Conservation (phyloP, 2,888 invertebrate species). For the Drosophila borborema region DNA sequence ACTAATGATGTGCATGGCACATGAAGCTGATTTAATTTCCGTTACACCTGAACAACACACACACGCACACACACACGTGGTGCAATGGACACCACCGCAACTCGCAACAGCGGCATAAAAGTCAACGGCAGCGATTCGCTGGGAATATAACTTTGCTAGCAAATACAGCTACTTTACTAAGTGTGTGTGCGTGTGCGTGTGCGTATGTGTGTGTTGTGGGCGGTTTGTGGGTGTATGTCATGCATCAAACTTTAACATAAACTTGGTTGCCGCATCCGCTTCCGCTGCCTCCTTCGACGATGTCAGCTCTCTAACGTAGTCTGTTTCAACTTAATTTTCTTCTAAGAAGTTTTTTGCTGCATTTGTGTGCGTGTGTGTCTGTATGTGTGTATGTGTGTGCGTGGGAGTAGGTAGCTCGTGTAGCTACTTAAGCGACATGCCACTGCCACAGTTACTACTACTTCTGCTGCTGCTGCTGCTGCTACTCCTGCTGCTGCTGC, state of each 20-base stretch:
- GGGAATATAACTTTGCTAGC: conserved; percentile 56
- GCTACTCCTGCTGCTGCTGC: conserved; percentile 37
- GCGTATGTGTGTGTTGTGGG: conserved; percentile 20
- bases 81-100: conserved; percentile 70
- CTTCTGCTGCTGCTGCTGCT: conserved; percentile 36
- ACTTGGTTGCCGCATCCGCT: conserved; percentile 76
- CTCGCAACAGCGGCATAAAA: conserved; percentile 66
- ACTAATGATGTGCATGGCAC: conserved; percentile 76
- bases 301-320: conserved; percentile 44
- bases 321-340: conserved; percentile 71
- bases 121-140: conserved; percentile 61
- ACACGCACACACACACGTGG: conserved; percentile 9
- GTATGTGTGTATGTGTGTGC: background rate
- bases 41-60: conserved; percentile 53
- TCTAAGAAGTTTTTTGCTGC: conserved; percentile 54
- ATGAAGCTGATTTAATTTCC: conserved; percentile 78
- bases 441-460: conserved; percentile 21
- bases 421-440: conserved; percentile 58
- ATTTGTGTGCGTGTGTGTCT: conserved; percentile 3
- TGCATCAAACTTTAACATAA: conserved; percentile 80
- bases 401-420: conserved; percentile 34
- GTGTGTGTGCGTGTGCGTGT: conserved; percentile 22
- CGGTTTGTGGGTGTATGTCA: conserved; percentile 51
- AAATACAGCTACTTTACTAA: conserved; percentile 59
- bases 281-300: conserved; percentile 59